phyloP scores from a whole-genome alignment of 1,140 invertebrate species.

The Drosophila ercepeae region DNA sequence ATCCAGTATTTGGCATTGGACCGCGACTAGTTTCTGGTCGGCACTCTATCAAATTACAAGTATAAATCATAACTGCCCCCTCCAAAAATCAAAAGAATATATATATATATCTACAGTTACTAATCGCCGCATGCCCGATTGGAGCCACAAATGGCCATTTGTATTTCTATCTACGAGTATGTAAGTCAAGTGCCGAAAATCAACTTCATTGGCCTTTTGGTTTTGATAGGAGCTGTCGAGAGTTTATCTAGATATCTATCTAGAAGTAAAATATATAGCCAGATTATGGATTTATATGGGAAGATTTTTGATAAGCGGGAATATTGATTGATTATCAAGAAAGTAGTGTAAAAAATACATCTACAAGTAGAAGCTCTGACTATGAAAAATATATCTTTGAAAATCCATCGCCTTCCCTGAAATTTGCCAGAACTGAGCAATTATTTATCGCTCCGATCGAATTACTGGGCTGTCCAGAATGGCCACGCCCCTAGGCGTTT shows the following conservation, averaged over 20 bases:
- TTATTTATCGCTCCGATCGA: conserved; percentile 42
- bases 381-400: not conserved
- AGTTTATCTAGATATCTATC: conserved; percentile 36
- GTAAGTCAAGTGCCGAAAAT: conserved; percentile 70
- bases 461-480: conserved; percentile 46
- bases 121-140: conserved; percentile 35
- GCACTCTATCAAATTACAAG: conserved; percentile 77
- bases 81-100: conserved; percentile 11
- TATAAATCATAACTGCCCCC: conserved; percentile 76
- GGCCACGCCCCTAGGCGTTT: conserved; percentile 41
- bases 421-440: conserved; percentile 5
- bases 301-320: not conserved
- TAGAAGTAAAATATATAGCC: not conserved
- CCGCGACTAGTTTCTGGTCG: conserved; percentile 48
- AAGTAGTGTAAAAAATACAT: not conserved
- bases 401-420: conserved; percentile 1
- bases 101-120: conserved; percentile 24
- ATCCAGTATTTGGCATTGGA: conserved; percentile 73
- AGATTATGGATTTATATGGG: not conserved
- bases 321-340: not conserved
- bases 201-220: conserved; percentile 43
- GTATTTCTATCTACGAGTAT: conserved; percentile 37
- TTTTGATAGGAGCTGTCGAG: conserved; percentile 32
- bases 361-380: too few relatives aligned
- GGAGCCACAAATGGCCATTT: conserved; percentile 40